A percentile compares a stretch with the other conserved stretches of the same genome.
Conservation (phyloP, 2,888 invertebrate genomes). For the Aplocera efformata region DNA sequence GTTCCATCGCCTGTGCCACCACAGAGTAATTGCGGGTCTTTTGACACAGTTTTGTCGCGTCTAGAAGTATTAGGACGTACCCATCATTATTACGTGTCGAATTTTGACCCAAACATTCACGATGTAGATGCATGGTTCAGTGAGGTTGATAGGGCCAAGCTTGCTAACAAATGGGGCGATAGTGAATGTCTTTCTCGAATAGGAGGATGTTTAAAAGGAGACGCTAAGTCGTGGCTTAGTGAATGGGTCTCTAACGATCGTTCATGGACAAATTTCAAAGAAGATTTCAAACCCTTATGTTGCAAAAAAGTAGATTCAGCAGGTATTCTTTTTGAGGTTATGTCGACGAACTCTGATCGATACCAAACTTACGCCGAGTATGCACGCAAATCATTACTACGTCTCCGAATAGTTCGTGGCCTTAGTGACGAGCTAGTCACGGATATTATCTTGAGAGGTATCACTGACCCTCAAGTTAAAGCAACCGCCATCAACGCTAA, state of each 20-base stretch:
- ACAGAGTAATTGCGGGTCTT: slow-evolving; percentile 9
- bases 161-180: slow-evolving; percentile 1
- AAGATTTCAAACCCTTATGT: slow-evolving; percentile 13
- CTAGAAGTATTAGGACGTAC: neutral
- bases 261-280: slow-evolving; percentile 17
- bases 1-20: slow-evolving; percentile 6
- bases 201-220: slow-evolving; percentile 15
- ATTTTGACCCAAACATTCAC: slow-evolving; percentile 17
- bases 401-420: neutral
- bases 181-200: slow-evolving; percentile 5
- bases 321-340: slow-evolving; percentile 14
- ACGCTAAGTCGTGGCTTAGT: slow-evolving; percentile 15
- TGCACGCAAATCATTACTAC: slow-evolving; percentile 9
- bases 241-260: slow-evolving; percentile 19
- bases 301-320: slow-evolving; percentile 8
- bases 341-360: slow-evolving; percentile 15
- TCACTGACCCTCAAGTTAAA: slow-evolving; percentile 4
- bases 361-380: slow-evolving; percentile 17
- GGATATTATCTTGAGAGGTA: slow-evolving; percentile 2
- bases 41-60: neutral
- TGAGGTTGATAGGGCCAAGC: slow-evolving; percentile 17
- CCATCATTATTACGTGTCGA: slow-evolving; percentile 8
- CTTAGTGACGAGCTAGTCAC: slow-evolving; percentile 4
- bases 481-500: slow-evolving; percentile 3
- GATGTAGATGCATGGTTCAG: slow-evolving; percentile 16